Conservation (phyloP, 2,797 vertebrate genomes). For the Harpagifer antarcticus region DNA sequence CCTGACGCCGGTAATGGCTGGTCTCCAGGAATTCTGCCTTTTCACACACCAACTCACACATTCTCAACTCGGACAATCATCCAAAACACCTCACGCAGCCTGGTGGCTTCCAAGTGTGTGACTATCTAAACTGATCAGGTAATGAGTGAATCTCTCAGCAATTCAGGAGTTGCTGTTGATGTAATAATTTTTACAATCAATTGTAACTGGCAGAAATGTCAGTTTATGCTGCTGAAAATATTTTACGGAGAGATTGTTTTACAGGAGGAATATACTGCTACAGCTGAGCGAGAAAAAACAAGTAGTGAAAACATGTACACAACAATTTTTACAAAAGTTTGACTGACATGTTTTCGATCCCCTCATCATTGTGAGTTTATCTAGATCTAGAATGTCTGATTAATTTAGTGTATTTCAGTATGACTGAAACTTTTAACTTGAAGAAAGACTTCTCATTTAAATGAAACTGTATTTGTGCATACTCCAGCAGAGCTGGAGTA, state of each 20-base stretch:
- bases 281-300: too few relatives aligned
- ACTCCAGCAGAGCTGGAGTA: too few relatives aligned
- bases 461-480: too few relatives aligned
- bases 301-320: too few relatives aligned
- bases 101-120: constrained; percentile 16
- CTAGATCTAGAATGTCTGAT: neutral
- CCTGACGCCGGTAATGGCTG: constrained; percentile 71
- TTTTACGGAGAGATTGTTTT: neutral
- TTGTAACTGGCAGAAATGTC: neutral
- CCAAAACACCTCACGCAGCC: constrained; percentile 44
- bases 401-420: neutral
- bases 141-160: constrained; percentile 22
- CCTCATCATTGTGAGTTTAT: neutral
- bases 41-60: constrained; percentile 72
- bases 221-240: neutral
- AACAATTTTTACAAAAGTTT: neutral
- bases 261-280: too few relatives aligned
- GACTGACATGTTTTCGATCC: neutral
- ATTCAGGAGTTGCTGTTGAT: neutral
- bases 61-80: constrained; percentile 63
- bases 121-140: constrained; percentile 34
- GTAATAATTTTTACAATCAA: constrained; percentile 7
- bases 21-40: constrained; percentile 53
- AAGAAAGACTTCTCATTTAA: too few relatives aligned
- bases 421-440: neutral